These are phyloP conservation scores for Valencia hispanica DNA, from an alignment of 2,797 vertebrate genomes.

Conservation along the genomic window DNA sequence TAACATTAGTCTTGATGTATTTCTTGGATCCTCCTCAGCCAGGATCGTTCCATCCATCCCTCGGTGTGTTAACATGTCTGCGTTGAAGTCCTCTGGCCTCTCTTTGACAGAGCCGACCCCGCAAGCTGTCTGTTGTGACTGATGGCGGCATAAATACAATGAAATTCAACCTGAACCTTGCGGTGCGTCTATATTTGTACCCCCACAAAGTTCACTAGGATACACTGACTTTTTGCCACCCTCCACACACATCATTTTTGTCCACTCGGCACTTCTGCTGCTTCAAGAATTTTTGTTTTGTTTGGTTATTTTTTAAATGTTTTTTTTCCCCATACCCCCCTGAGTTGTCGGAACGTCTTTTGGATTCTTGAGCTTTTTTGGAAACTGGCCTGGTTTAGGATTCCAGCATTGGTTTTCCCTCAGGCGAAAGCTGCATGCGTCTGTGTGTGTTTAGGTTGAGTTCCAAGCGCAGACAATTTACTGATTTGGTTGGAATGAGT, in stretches of 20 bases:
- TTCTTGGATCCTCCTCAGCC: conserved; percentile 1
- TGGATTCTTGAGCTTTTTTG: conserved; percentile 67
- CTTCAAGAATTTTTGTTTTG: conserved; percentile 42
- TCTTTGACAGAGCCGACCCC: conserved; percentile 28
- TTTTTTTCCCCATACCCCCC: conserved; percentile 26
- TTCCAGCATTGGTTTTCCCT: conserved; percentile 51
- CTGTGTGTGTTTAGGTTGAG: conserved; percentile 26
- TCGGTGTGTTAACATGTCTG: conserved; percentile 19
- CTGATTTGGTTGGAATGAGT: conserved; percentile 79
- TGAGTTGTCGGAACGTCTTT: conserved; percentile 67
- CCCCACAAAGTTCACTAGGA: conserved; percentile 45
- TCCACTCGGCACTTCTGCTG: conserved; percentile 62
- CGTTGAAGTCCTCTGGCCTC: conserved; percentile 22
- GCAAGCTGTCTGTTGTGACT: conserved; percentile 53
- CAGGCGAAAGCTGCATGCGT: conserved; percentile 26
- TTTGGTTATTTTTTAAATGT: background rate
- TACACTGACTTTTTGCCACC: conserved; percentile 58
- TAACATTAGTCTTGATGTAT: background rate
- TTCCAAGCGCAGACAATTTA: conserved; percentile 73
- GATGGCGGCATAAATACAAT: conserved; percentile 54
- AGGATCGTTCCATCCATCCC: conserved; percentile 4
- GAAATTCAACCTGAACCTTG: conserved; percentile 56
- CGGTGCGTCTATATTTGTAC: conserved; percentile 50
- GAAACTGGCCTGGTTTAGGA: conserved; percentile 52
- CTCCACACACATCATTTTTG: conserved; percentile 47